These are phyloP conservation scores for Drosophila bunnanda DNA, from an alignment of 2,888 invertebrate genomes.

Conservation along the genomic window DNA sequence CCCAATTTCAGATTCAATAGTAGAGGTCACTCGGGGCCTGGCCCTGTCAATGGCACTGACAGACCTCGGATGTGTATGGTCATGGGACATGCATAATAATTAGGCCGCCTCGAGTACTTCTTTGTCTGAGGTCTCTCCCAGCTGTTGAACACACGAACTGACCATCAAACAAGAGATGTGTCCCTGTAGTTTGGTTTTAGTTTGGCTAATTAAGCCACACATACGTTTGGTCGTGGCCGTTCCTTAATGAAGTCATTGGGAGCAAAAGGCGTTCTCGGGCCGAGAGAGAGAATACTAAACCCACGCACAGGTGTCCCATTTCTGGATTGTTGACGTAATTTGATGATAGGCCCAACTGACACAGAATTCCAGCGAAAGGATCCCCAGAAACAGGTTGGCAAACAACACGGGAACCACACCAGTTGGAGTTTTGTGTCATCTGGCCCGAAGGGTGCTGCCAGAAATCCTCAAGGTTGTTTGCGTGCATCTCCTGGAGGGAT, in stretches of 20 bases:
- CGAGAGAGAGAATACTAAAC: constrained; percentile 45
- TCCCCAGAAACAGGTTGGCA: constrained; percentile 34
- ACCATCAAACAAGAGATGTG: constrained; percentile 37
- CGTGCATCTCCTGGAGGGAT: neutral
- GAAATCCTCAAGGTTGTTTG: constrained; percentile 51
- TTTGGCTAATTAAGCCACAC: constrained; percentile 21
- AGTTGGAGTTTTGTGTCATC: constrained; percentile 48
- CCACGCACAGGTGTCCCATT: constrained; percentile 63
- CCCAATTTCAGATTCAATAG: constrained; percentile 65
- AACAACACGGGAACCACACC: constrained; percentile 15
- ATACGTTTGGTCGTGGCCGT: constrained; percentile 12
- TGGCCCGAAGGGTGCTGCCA: constrained; percentile 34
- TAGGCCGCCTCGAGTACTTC: constrained; percentile 35
- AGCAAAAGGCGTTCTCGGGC: constrained; percentile 23
- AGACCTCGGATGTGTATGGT: constrained; percentile 32
- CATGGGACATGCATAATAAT: constrained; percentile 44
- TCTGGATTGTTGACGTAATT: constrained; percentile 68
- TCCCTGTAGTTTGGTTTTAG: constrained; percentile 22
- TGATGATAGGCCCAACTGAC: constrained; percentile 56
- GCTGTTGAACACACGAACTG: constrained; percentile 36
- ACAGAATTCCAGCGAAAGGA: constrained; percentile 26
- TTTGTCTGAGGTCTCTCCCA: constrained; percentile 38
- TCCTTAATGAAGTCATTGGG: constrained; percentile 64
- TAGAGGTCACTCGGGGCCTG: constrained; percentile 55
- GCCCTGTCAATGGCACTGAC: constrained; percentile 36